These are phyloP conservation scores for Ceyx melanurus DNA, from an alignment of 2,113 vertebrate species.

Conservation along the genomic window DNA sequence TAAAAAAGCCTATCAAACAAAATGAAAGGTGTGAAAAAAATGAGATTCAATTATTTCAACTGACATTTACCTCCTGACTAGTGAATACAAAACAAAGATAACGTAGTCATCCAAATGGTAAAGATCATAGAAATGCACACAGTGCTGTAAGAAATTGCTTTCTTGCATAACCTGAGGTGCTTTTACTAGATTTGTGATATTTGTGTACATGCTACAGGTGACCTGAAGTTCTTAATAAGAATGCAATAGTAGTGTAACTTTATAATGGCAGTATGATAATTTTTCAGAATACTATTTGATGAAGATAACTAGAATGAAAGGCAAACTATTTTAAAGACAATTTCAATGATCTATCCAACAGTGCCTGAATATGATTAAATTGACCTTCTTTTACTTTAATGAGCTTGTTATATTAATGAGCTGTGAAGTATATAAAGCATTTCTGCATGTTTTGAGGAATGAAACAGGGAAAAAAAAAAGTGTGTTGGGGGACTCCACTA, in stretches of 20 bases:
- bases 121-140: neutral
- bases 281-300: conserved; percentile 22
- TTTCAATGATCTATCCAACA: neutral
- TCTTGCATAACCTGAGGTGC: neutral
- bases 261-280: neutral
- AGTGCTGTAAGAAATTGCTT: neutral
- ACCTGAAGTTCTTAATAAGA: conserved; percentile 7
- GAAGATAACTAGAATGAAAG: neutral
- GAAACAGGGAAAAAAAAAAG: neutral
- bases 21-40: conserved; percentile 2
- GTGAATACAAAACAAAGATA: conserved; percentile 38
- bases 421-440: neutral
- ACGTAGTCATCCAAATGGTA: conserved; percentile 49
- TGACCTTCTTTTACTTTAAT: conserved; percentile 50
- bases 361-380: neutral
- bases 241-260: neutral
- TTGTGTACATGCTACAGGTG: conserved; percentile 9
- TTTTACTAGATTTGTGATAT: conserved; percentile 5
- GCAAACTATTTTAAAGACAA: conserved; percentile 31
- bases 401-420: conserved; percentile 17
- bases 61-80: conserved; percentile 59
- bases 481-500: neutral
- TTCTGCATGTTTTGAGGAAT: conserved; percentile 3
- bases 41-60: neutral
- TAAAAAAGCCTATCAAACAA: conserved; percentile 7